Percentiles rank a stretch among this genome's conserved stretches.
Evolutionary conservation across 2,888 invertebrate genomes (phyloP).

Genomic region (Miltochrista miniata): DNA sequence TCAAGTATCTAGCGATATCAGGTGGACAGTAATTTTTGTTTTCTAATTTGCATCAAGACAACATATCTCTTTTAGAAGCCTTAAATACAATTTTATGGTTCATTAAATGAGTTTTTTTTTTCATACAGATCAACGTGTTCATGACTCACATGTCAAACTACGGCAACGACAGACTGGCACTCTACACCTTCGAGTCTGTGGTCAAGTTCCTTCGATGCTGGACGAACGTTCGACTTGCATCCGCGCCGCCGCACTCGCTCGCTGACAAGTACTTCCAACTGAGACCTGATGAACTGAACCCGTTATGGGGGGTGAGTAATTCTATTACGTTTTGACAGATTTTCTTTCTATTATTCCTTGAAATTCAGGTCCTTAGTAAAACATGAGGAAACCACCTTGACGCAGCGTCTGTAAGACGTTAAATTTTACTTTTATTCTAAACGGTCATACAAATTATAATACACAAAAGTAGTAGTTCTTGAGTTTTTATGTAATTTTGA

Average conservation of each 20-base stretch:
- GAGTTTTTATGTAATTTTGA: too few species aligned
- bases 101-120: too few species aligned
- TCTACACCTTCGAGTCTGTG: conserved; percentile 98
- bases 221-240: conserved; percentile 96
- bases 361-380: conserved; percentile 6
- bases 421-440: too few species aligned
- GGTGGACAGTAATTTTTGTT: too few species aligned
- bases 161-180: conserved; percentile 97
- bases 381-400: too few species aligned
- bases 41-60: too few species aligned
- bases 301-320: conserved; percentile 96
- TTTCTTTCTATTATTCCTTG: background rate
- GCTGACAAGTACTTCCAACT: conserved; percentile 97
- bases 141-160: conserved; percentile 99
- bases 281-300: conserved; percentile 96
- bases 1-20: too few species aligned
- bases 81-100: too few species aligned
- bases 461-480: too few species aligned
- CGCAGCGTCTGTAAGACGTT: too few species aligned
- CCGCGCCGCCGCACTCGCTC: conserved; percentile 94
- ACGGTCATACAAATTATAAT: too few species aligned
- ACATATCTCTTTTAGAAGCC: too few species aligned
- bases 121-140: conserved; percentile 95
- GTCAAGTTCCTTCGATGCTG: conserved; percentile 98
- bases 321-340: background rate